Evolutionary conservation across 2,888 invertebrate species (phyloP).

Genomic region (Pandemis corylana): DNA sequence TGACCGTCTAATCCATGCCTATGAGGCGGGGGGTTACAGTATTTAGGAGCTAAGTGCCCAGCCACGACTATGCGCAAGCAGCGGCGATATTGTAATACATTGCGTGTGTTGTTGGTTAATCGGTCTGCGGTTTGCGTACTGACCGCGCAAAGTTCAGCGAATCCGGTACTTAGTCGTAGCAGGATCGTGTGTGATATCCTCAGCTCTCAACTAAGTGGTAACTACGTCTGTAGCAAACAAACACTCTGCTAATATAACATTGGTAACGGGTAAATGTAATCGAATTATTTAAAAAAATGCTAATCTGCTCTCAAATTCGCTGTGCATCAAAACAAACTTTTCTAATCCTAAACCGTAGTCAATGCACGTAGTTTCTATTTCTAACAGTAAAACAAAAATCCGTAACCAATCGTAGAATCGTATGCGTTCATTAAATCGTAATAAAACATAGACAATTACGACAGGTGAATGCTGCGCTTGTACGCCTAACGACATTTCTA

Average conservation of each 20-base stretch:
- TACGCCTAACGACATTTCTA: constrained; percentile 54
- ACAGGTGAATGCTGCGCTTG: constrained; percentile 59
- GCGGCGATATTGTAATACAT: too few relatives aligned
- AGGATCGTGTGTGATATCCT: not conserved
- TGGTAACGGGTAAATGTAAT: not conserved
- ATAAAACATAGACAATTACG: constrained; percentile 35
- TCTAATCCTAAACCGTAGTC: not conserved
- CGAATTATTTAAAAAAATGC: not conserved
- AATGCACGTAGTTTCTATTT: constrained; percentile 8
- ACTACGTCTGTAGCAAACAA: not conserved
- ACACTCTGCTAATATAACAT: not conserved
- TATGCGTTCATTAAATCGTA: constrained; percentile 24
- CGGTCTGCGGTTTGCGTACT: too few relatives aligned
- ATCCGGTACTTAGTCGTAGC: too few relatives aligned
- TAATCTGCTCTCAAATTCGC: not conserved
- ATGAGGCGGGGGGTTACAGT: too few relatives aligned
- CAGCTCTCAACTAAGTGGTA: not conserved
- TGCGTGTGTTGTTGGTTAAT: too few relatives aligned
- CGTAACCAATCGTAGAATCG: constrained; percentile 30
- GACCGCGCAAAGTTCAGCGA: too few relatives aligned
- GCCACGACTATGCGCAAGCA: too few relatives aligned
- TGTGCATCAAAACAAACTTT: constrained; percentile 3
- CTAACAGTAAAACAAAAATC: constrained; percentile 33
- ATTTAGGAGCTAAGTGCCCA: too few relatives aligned
- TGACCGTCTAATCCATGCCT: too few relatives aligned